Conservation (phyloP, 2,888 invertebrate species). For the Zele albiditarsus region DNA sequence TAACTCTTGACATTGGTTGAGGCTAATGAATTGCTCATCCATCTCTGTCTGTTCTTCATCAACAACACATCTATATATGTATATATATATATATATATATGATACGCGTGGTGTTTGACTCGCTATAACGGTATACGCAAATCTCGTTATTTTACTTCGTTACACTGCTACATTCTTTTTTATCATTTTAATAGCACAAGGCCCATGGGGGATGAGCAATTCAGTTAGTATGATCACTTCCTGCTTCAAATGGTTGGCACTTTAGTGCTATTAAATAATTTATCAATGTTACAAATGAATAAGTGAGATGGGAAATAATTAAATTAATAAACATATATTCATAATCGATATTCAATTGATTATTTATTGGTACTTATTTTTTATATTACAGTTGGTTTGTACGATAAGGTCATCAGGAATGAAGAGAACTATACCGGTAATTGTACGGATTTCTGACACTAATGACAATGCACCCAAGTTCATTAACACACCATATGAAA, state of each 20-base stretch:
- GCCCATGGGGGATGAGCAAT: constrained; percentile 1
- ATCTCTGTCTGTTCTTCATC: constrained; percentile 17
- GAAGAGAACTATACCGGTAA: constrained; percentile 89
- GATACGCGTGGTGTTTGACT: not conserved
- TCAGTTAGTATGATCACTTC: not conserved
- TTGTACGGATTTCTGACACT: constrained; percentile 91
- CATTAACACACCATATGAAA: constrained; percentile 87
- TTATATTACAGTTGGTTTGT: constrained; percentile 81
- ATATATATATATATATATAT: not conserved
- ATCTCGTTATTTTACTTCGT: constrained; percentile 47
- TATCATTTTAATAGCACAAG: not conserved
- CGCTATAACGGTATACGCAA: constrained; percentile 48
- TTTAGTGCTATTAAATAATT: constrained; percentile 8
- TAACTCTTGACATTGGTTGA: not conserved
- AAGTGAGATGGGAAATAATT: not conserved
- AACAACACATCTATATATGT: not conserved
- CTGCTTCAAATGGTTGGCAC: not conserved
- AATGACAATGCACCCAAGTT: constrained; percentile 93
- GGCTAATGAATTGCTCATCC: constrained; percentile 30
- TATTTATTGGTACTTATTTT: not conserved
- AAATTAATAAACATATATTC: not conserved
- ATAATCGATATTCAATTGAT: not conserved
- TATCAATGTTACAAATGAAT: not conserved
- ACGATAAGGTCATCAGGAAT: constrained; percentile 86
- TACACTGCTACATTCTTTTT: constrained; percentile 17